Evolutionary conservation across 2,113 vertebrate genomes (phyloP), one percentile per base, ranked within the genome.

Genomic region (Malurus elegans): DNA sequence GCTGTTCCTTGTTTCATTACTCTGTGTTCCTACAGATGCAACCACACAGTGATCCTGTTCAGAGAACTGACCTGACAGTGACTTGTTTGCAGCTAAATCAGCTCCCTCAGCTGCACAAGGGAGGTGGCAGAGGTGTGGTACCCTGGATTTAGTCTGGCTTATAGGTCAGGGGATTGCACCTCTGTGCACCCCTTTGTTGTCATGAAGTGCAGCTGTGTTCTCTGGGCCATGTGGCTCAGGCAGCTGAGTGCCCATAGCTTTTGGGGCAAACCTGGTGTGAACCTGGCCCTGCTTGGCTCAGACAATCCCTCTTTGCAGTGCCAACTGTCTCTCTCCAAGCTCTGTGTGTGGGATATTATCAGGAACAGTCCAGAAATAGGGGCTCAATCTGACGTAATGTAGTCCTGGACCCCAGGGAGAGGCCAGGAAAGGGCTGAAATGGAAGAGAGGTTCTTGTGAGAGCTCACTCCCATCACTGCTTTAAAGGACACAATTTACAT

Each of bases 211-310:
- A 2, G 14, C 40, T 12, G 2, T 6, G 0, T 73, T 62, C 29
- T 72, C 70, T 6, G 18, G 25, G 70, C 69, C 28, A 1, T 14
- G 23, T 62, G 25, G 65, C 72, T 79, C 50, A 21, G 66, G 25
- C 1, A 4, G 74, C 44, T n/a, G 53, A 69, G 54, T 36, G 32
- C 8, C 45, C 0, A 0, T 31, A 38, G 36, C 34, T 31, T 81
- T 67, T 83, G 54, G 44, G 44, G 20, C 38, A 91, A 71, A 54
- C 28, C 18, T 17, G 54, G 24, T 62, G 48, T 45, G 72, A 72
- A 23, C 18, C 4, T 40, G 20, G 38, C 26, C 40, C 26, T 74
- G 51, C 42, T 29, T 40, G 18, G n/a, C 20, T 45, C 57, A 64
- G 26, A 7, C 50, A 56, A 18, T 51, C 23, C 56, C 25, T 58